phyloP scores from a whole-genome alignment of 2,113 vertebrate species.

The Entelurus aequoreus region DNA sequence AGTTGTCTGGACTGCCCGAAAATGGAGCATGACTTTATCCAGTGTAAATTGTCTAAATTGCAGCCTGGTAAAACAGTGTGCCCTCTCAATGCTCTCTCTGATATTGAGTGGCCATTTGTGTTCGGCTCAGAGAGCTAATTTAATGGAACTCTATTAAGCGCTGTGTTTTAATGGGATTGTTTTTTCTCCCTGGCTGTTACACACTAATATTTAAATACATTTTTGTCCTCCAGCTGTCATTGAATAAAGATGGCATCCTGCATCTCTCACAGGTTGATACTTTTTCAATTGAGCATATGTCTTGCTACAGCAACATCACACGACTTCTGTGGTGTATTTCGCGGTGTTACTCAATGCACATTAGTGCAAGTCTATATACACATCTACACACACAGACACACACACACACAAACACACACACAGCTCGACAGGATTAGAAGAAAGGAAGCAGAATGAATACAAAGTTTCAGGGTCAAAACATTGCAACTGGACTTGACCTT shows the following conservation, averaged over 20 bases:
- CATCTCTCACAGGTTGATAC: slow-evolving; percentile 50
- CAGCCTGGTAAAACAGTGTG: slow-evolving; percentile 46
- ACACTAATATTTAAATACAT: slow-evolving; percentile 60
- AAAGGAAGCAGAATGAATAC: slow-evolving; percentile 53
- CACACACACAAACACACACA: slow-evolving; percentile 4
- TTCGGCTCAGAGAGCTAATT: slow-evolving; percentile 5
- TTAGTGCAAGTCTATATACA: slow-evolving; percentile 13
- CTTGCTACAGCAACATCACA: slow-evolving; percentile 13
- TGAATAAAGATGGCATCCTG: slow-evolving; percentile 37
- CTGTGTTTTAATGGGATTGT: slow-evolving; percentile 62
- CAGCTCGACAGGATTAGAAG: slow-evolving; percentile 55
- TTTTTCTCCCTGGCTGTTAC: slow-evolving; percentile 47
- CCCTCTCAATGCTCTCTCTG: slow-evolving; percentile 21
- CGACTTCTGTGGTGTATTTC: neutral
- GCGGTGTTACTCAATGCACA: slow-evolving; percentile 31
- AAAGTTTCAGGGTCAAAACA: slow-evolving; percentile 59
- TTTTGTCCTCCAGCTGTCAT: slow-evolving; percentile 43
- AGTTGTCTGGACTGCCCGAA: slow-evolving; percentile 63
- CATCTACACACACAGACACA: neutral
- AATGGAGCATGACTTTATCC: slow-evolving; percentile 61
- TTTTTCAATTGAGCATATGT: slow-evolving; percentile 24
- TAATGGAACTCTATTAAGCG: slow-evolving; percentile 65
- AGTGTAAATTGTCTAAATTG: slow-evolving; percentile 47
- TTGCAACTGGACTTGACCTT: slow-evolving; percentile 59
- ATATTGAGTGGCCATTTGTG: slow-evolving; percentile 10